phyloP scores from a whole-genome alignment of 2,113 vertebrate genomes.

The Phalacrocorax aristotelis region DNA sequence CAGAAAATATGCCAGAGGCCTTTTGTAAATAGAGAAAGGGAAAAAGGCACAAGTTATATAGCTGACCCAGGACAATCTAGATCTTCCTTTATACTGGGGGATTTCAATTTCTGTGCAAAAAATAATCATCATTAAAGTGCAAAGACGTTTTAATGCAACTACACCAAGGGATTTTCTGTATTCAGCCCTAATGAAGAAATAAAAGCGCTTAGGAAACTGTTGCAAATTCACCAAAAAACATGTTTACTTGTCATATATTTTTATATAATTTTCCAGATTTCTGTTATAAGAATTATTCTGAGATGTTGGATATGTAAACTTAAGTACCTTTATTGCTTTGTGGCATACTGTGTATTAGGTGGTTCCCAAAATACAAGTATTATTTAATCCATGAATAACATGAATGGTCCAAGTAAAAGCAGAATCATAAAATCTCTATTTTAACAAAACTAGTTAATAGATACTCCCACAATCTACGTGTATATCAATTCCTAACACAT shows the following conservation, averaged over 20 bases:
- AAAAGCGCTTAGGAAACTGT: background rate
- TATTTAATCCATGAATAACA: background rate
- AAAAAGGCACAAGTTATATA: background rate
- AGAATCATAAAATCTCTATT: background rate
- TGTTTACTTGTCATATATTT: background rate
- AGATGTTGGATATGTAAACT: background rate
- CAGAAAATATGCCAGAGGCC: background rate
- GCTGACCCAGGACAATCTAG: background rate
- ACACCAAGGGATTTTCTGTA: background rate
- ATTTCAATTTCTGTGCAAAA: background rate
- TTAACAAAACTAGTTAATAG: background rate
- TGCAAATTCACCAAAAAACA: background rate
- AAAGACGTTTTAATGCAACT: background rate
- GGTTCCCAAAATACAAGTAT: background rate
- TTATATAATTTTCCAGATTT: background rate
- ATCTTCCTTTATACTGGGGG: background rate
- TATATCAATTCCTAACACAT: background rate
- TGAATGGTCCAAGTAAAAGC: background rate
- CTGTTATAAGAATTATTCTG: background rate
- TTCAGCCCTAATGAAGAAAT: background rate
- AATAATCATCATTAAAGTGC: background rate
- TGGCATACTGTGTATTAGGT: background rate
- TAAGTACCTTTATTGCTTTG: background rate
- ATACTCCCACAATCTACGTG: background rate
- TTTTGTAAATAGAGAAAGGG: slow-evolving; percentile 20